Evolutionary conservation across 2,797 vertebrate species (phyloP).

Genomic region (Parotocinclus haroldoi): DNA sequence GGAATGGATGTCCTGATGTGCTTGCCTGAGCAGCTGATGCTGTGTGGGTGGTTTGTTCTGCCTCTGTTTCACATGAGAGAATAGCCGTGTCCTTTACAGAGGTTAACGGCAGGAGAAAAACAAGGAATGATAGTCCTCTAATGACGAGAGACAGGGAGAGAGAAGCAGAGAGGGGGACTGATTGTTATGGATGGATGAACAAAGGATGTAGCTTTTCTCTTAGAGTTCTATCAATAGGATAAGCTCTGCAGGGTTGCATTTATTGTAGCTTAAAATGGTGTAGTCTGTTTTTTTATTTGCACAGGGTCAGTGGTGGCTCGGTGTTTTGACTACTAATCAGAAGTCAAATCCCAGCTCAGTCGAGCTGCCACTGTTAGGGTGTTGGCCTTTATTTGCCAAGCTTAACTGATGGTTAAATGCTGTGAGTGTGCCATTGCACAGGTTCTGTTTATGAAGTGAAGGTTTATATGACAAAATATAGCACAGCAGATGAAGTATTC

Average conservation of each 20-base stretch:
- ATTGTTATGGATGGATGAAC: background rate
- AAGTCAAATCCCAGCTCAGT: too few species aligned
- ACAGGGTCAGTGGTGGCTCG: background rate
- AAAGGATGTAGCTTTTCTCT: background rate
- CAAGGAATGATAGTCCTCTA: too few species aligned
- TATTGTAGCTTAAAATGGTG: background rate
- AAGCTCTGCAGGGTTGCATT: too few species aligned
- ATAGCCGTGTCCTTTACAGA: conserved; percentile 29
- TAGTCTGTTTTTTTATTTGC: background rate
- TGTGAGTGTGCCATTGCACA: too few species aligned
- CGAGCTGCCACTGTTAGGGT: too few species aligned
- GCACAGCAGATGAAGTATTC: too few species aligned
- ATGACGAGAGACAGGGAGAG: background rate
- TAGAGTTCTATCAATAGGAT: background rate
- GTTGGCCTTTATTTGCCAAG: too few species aligned
- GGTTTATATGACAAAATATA: too few species aligned
- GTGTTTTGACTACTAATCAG: too few species aligned
- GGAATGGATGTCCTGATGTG: conserved; percentile 24
- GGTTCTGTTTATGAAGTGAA: too few species aligned
- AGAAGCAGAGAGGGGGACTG: background rate
- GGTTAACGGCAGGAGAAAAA: conserved; percentile 27
- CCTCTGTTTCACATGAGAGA: conserved; percentile 21
- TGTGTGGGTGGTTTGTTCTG: conserved; percentile 19
- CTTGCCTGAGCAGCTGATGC: conserved; percentile 23
- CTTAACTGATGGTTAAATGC: too few species aligned